phyloP scores from a whole-genome alignment of 2,797 vertebrate species.

The Eupleurogrammus muticus region DNA sequence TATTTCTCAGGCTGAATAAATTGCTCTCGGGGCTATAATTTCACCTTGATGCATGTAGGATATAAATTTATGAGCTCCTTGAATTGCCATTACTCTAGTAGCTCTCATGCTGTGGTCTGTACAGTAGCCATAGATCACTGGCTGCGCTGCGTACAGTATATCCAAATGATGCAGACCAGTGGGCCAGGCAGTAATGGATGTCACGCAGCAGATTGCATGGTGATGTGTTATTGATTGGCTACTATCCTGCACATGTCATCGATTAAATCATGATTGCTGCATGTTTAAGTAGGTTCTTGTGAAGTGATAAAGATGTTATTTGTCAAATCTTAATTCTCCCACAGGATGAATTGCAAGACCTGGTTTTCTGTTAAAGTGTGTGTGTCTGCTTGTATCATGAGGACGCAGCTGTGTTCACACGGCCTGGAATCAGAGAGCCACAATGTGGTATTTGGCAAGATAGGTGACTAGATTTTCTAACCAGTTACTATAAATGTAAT shows the following conservation, averaged over 20 bases:
- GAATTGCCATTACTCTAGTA: conserved; percentile 40
- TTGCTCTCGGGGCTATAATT: conserved; percentile 54
- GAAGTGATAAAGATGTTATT: conserved; percentile 50
- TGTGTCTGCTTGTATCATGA: neutral
- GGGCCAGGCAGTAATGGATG: conserved; percentile 57
- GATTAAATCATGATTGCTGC: conserved; percentile 59
- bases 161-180: conserved; percentile 49
- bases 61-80: conserved; percentile 55
- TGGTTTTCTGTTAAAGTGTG: neutral
- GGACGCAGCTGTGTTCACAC: too few relatives aligned
- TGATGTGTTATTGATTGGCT: conserved; percentile 65
- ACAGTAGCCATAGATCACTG: conserved; percentile 46
- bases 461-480: neutral
- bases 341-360: conserved; percentile 13
- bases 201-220: conserved; percentile 62
- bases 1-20: conserved; percentile 55
- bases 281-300: conserved; percentile 48
- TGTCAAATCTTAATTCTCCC: conserved; percentile 38
- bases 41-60: conserved; percentile 55
- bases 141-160: conserved; percentile 23
- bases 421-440: neutral
- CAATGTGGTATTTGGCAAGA: neutral
- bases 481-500: neutral
- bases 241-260: conserved; percentile 44
- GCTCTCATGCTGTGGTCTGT: conserved; percentile 25